A percentile compares a stretch with the other conserved stretches of the same genome.
phyloP scores from a whole-genome alignment of 2,113 vertebrate genomes.

The Vulpes vulpes region DNA sequence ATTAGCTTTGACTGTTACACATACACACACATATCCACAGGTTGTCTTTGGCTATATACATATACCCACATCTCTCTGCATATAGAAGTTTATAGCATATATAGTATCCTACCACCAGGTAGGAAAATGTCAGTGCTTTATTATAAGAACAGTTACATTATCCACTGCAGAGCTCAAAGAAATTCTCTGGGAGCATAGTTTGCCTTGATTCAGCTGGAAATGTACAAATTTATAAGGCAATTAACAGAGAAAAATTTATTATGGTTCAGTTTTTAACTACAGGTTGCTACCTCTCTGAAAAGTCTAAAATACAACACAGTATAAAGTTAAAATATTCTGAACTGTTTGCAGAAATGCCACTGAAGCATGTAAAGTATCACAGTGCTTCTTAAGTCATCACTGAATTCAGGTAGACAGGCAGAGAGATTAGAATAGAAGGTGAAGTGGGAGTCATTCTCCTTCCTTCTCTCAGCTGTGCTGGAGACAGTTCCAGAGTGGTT shows the following conservation, averaged over 20 bases:
- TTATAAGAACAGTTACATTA: constrained; percentile 14
- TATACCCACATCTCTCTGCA: not conserved
- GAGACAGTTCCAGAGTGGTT: not conserved
- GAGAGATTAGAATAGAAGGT: constrained; percentile 74
- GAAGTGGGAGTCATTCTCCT: constrained; percentile 74
- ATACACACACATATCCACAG: not conserved
- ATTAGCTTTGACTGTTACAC: constrained; percentile 40
- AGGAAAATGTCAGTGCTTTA: constrained; percentile 32
- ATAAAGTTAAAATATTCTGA: constrained; percentile 79
- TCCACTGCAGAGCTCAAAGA: not conserved
- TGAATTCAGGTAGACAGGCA: constrained; percentile 77
- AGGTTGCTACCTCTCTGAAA: constrained; percentile 49
- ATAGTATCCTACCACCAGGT: not conserved
- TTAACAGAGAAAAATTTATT: constrained; percentile 63
- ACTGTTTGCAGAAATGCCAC: constrained; percentile 77
- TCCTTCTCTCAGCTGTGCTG: not conserved
- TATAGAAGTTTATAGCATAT: not conserved
- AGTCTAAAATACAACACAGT: constrained; percentile 68
- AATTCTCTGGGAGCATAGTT: constrained; percentile 52
- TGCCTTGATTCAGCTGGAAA: constrained; percentile 27
- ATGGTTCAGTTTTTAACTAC: constrained; percentile 56
- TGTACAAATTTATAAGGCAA: constrained; percentile 55
- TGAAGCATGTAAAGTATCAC: constrained; percentile 67
- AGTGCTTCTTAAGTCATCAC: constrained; percentile 73
- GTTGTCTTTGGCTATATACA: not conserved